A percentile compares a stretch with the other conserved stretches of the same genome.
Conservation (phyloP, 2,113 vertebrate species). For the Australoheros scitulus region DNA sequence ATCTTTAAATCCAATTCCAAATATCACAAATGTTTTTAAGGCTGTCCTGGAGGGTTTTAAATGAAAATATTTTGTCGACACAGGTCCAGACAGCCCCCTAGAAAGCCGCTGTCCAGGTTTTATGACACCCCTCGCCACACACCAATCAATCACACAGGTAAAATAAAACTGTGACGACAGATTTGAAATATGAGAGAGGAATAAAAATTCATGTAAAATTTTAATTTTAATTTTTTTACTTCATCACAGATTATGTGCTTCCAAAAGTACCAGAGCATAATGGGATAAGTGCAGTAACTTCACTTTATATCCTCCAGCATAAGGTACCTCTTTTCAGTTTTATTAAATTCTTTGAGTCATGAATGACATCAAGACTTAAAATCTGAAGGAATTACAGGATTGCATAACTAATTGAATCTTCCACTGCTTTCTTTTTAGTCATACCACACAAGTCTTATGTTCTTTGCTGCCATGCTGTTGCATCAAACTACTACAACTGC, state of each 20-base stretch:
- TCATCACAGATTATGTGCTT: constrained; percentile 78
- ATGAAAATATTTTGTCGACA: neutral
- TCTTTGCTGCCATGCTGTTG: neutral
- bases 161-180: neutral
- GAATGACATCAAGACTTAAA: neutral
- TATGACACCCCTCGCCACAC: constrained; percentile 27
- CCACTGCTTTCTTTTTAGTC: neutral
- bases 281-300: constrained; percentile 84
- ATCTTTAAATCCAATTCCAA: neutral
- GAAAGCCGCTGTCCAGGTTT: constrained; percentile 54
- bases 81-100: constrained; percentile 38
- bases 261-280: constrained; percentile 81
- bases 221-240: constrained; percentile 33
- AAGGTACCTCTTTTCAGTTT: constrained; percentile 80
- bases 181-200: neutral
- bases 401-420: neutral
- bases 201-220: neutral
- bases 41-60: neutral
- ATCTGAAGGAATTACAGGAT: neutral
- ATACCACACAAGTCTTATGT: neutral
- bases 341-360: neutral
- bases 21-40: neutral
- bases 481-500: neutral
- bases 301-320: constrained; percentile 91
- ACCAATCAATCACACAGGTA: constrained; percentile 50